These are phyloP conservation scores for Zelleria hepariella DNA, from an alignment of 2,888 invertebrate species.

Conservation along the genomic window DNA sequence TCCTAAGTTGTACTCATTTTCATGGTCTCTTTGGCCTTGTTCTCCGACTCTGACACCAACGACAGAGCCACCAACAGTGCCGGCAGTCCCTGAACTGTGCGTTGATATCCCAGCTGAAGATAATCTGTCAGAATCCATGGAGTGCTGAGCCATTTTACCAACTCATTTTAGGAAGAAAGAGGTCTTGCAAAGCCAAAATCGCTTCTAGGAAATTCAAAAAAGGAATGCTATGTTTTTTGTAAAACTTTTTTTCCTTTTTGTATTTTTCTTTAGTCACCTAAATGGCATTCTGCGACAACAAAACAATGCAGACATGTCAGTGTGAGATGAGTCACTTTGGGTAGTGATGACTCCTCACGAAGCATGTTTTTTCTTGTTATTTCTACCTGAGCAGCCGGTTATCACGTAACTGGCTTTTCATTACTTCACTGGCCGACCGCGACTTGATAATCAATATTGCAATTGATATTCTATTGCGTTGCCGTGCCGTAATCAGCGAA, in stretches of 20 bases:
- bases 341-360: constrained; percentile 33
- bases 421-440: constrained; percentile 32
- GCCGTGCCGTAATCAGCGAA: constrained; percentile 20
- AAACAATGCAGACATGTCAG: constrained; percentile 54
- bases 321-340: constrained; percentile 61
- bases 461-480: constrained; percentile 18
- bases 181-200: background rate
- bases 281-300: constrained; percentile 53
- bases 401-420: constrained; percentile 32
- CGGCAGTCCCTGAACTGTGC: constrained; percentile 63
- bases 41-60: constrained; percentile 59
- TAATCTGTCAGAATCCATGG: constrained; percentile 62
- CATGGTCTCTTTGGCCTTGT: constrained; percentile 61
- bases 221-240: background rate
- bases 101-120: constrained; percentile 65
- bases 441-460: constrained; percentile 33
- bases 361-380: constrained; percentile 29
- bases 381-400: constrained; percentile 31
- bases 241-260: background rate
- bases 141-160: constrained; percentile 50
- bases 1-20: constrained; percentile 85
- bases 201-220: background rate
- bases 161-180: background rate
- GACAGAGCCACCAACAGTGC: constrained; percentile 60
- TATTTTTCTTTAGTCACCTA: constrained; percentile 41